Conservation (phyloP, 2,888 invertebrate genomes). For the Bruchidius siliquastri region DNA sequence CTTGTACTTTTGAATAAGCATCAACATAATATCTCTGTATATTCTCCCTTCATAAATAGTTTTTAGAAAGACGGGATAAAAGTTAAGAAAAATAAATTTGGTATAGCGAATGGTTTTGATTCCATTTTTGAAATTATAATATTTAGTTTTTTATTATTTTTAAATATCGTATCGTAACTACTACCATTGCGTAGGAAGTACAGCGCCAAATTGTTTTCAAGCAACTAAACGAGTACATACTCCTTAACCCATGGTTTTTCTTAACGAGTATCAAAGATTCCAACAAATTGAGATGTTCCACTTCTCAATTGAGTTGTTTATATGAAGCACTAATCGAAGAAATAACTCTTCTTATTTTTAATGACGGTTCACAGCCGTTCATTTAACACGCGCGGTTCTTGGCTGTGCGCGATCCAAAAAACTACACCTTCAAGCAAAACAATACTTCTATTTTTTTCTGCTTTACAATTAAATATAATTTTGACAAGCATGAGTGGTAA, state of each 20-base stretch:
- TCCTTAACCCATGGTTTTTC: neutral
- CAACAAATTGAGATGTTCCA: neutral
- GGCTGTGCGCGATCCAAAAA: neutral
- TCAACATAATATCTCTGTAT: too few species aligned
- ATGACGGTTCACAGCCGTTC: neutral
- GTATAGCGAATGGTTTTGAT: too few species aligned
- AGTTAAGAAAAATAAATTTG: too few species aligned
- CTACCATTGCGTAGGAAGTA: too few species aligned
- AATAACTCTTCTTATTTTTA: neutral
- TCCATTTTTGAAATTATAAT: too few species aligned
- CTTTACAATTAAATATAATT: neutral
- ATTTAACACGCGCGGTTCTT: neutral
- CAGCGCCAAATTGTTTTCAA: too few species aligned
- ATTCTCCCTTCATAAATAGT: too few species aligned
- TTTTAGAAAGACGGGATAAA: too few species aligned
- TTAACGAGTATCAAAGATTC: neutral
- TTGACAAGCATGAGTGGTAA: conserved; percentile 2
- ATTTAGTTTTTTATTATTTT: too few species aligned
- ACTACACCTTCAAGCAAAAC: neutral
- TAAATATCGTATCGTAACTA: too few species aligned
- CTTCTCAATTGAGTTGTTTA: neutral
- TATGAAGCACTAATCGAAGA: neutral
- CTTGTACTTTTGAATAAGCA: too few species aligned
- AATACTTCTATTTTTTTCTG: neutral
- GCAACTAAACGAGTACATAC: too few species aligned